phyloP scores from a whole-genome alignment of 2,113 vertebrate genomes.

The Solea solea region DNA sequence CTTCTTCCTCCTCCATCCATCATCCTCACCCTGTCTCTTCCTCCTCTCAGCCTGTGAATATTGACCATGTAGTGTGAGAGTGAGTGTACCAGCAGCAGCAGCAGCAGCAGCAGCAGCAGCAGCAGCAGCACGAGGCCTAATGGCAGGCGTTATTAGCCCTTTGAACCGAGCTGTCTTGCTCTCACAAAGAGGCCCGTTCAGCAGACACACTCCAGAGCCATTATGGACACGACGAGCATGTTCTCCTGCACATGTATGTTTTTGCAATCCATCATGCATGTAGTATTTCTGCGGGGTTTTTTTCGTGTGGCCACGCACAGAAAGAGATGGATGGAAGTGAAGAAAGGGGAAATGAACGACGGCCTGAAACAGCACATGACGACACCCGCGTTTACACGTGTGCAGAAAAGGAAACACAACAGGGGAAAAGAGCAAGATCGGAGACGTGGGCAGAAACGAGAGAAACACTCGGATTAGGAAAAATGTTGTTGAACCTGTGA shows the following conservation, averaged over 20 bases:
- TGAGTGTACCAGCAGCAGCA: constrained; percentile 13
- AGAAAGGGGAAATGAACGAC: constrained; percentile 54
- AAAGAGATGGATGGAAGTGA: constrained; percentile 34
- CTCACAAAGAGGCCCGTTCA: constrained; percentile 10
- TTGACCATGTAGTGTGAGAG: constrained; percentile 35
- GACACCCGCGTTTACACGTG: constrained; percentile 18
- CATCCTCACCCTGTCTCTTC: constrained; percentile 17
- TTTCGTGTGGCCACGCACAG: not conserved
- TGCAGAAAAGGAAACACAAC: constrained; percentile 11
- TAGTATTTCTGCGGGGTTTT: constrained; percentile 9
- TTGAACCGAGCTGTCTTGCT: constrained; percentile 53
- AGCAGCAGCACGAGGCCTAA: constrained; percentile 46
- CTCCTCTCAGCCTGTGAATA: constrained; percentile 26
- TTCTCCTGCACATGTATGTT: constrained; percentile 37
- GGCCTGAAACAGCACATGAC: constrained; percentile 48
- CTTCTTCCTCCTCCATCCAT: constrained; percentile 29
- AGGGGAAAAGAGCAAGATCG: constrained; percentile 11
- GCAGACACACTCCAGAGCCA: constrained; percentile 17
- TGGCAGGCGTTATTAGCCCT: constrained; percentile 60
- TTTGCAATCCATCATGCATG: constrained; percentile 53
- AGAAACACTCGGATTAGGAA: constrained; percentile 52
- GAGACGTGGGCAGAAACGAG: constrained; percentile 22
- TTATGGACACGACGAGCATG: constrained; percentile 5
- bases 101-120: constrained; percentile 20
- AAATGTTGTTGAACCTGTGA: constrained; percentile 62